A percentile compares a stretch with the other conserved stretches of the same genome.
These are phyloP conservation scores for Lasioglossum morio DNA, from an alignment of 2,888 invertebrate genomes.

Conservation along the genomic window DNA sequence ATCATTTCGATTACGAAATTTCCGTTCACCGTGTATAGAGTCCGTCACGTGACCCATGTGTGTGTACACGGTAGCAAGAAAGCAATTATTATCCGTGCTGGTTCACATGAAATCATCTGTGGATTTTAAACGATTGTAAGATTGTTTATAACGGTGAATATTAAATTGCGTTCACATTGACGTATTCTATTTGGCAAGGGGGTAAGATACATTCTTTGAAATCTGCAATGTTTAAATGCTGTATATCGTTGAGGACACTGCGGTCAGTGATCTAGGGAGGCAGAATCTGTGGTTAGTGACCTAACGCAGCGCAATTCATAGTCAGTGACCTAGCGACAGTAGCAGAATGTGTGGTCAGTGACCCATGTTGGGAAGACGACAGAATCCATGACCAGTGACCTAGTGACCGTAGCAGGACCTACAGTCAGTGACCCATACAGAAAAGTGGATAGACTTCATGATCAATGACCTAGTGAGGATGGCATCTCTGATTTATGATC, in stretches of 20 bases:
- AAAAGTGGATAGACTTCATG: not conserved
- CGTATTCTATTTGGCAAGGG: not conserved
- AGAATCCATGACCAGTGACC: not conserved
- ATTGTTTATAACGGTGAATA: not conserved
- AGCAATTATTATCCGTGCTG: not conserved
- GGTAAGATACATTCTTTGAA: not conserved
- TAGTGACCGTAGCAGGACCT: not conserved
- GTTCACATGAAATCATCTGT: not conserved
- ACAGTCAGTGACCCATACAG: not conserved
- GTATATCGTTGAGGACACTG: not conserved
- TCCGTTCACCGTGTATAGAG: slow-evolving; percentile 48
- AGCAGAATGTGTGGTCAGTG: not conserved
- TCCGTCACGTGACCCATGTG: slow-evolving; percentile 55
- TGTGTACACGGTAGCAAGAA: slow-evolving; percentile 21
- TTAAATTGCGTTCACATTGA: not conserved
- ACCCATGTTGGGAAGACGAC: too few relatives aligned
- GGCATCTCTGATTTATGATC: not conserved
- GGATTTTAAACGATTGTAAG: not conserved
- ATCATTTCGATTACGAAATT: slow-evolving; percentile 22
- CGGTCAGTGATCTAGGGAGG: not conserved
- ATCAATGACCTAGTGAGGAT: not conserved
- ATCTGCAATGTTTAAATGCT: not conserved
- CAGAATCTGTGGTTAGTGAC: not conserved
- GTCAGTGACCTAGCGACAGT: not conserved
- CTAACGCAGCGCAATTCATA: not conserved